Evolutionary conservation across 1,140 invertebrate genomes (phyloP).

Genomic region (Drosophila albomicans): DNA sequence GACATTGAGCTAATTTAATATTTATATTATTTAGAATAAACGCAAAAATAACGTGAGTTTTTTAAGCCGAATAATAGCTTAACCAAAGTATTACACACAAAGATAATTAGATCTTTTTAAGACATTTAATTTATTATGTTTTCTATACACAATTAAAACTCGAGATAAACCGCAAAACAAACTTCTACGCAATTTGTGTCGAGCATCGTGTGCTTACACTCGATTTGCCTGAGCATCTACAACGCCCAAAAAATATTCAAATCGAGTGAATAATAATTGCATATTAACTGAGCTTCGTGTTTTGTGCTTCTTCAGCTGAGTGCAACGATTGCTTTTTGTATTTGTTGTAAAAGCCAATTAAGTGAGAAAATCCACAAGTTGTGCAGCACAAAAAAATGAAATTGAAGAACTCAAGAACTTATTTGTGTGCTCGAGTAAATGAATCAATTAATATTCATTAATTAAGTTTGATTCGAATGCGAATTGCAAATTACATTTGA

Average conservation of each 20-base stretch:
- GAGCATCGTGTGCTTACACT: conserved; percentile 32
- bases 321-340: background rate
- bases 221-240: conserved; percentile 42
- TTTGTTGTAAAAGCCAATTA: background rate
- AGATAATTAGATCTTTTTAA: background rate
- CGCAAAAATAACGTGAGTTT: too few relatives aligned
- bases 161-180: background rate
- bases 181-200: background rate
- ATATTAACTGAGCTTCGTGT: conserved; percentile 17
- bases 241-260: conserved; percentile 14
- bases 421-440: too few relatives aligned
- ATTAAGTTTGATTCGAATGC: background rate
- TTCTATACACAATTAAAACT: background rate
- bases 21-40: too few relatives aligned
- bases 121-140: conserved; percentile 2
- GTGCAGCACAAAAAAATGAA: background rate
- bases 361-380: background rate
- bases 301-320: conserved; percentile 10
- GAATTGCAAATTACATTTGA: conserved; percentile 3
- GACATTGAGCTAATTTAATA: background rate
- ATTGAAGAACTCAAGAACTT: background rate
- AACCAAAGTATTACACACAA: too few relatives aligned
- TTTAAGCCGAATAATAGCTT: too few relatives aligned
- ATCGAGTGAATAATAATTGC: conserved; percentile 40
- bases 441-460: background rate